Evolutionary conservation across 2,888 invertebrate species (phyloP), one percentile per base, ranked within the genome.

Genomic region (Metalampra italica): DNA sequence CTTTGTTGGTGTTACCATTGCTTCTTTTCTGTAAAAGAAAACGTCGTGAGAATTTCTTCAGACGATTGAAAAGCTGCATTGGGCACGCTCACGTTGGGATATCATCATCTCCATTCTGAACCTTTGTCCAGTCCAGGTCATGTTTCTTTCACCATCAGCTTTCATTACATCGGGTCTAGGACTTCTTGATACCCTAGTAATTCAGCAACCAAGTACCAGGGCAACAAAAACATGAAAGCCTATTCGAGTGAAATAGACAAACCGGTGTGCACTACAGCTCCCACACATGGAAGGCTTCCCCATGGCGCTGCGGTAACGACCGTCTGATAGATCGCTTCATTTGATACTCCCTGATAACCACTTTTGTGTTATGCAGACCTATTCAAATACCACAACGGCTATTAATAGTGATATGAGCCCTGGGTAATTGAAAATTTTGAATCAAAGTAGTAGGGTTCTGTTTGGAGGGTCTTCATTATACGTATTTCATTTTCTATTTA

Each of bases 241-340:
- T 53, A 59, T 58, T 62, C 66, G 63, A 64, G 63, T 59, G 7
- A 66, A 74, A 78, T 82, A 83, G 82, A 74, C 68, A 76, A 86
- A 86, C 86, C 80, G 67, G 82, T 83, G 64, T 71, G 68, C 66
- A 65, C 68, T 65, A 64, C 14, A 52, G 75, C 78, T 87, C 86
- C 83, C 88, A 87, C 88, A 86, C 86, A 75, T 76, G 54, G 62
- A 72, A 66, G 85, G 86, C 81, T 87, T 87, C 87, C 67, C 76
- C 75, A 51, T 59, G 68, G 71, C 65, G 71, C 76, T 87, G 82
- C 70, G 81, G 80, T 82, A 75, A 76, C 73, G 68, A 75, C 73
- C 68, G 71, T 60, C 66, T 67, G 77, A 78, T 82, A 80, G 78
- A 82, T 83, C 78, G 82, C 80, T 80, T 82, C 78, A 86, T 81